Percentiles rank a stretch among this genome's conserved stretches.
Evolutionary conservation across 1,140 invertebrate species (phyloP).

Genomic region (Scaptomyza montana): DNA sequence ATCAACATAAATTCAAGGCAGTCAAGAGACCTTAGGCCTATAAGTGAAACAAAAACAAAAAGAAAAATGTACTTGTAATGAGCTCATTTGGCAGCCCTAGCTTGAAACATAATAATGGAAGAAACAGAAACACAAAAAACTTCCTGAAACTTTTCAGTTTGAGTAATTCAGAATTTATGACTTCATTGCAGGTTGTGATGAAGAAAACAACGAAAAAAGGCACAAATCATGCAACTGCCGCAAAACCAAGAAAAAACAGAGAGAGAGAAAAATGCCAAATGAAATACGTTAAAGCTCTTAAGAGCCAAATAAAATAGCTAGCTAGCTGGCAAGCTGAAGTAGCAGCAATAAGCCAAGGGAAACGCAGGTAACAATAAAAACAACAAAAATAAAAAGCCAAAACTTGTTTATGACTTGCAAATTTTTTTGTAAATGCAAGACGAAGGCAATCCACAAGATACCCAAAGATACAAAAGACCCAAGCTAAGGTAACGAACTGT

Average conservation of each 20-base stretch:
- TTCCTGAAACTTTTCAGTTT: conserved; percentile 37
- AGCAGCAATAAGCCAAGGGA: conserved; percentile 15
- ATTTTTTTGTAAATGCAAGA: conserved; percentile 70
- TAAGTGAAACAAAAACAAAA: conserved; percentile 1
- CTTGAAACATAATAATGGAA: conserved; percentile 11
- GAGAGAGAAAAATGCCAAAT: conserved; percentile 36
- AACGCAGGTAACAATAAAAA: conserved; percentile 43
- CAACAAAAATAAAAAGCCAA: conserved; percentile 64
- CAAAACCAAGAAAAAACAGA: conserved; percentile 8
- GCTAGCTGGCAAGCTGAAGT: neutral
- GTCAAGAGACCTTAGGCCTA: conserved; percentile 13
- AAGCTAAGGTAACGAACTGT: conserved; percentile 19
- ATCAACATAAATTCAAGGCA: conserved; percentile 12
- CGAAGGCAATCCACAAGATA: conserved; percentile 33
- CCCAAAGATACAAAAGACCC: conserved; percentile 48
- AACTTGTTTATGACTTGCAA: conserved; percentile 82
- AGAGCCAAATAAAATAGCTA: conserved; percentile 22
- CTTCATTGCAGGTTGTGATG: conserved; percentile 36
- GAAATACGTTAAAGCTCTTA: conserved; percentile 37
- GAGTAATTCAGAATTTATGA: conserved; percentile 53
- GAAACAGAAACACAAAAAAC: conserved; percentile 19
- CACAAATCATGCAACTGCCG: conserved; percentile 46
- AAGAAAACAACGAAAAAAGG: conserved; percentile 26
- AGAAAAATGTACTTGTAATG: conserved; percentile 36
- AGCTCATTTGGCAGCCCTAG: conserved; percentile 37